Evolutionary conservation across 2,888 invertebrate species (phyloP).

Genomic region (Mythimna vitellina): DNA sequence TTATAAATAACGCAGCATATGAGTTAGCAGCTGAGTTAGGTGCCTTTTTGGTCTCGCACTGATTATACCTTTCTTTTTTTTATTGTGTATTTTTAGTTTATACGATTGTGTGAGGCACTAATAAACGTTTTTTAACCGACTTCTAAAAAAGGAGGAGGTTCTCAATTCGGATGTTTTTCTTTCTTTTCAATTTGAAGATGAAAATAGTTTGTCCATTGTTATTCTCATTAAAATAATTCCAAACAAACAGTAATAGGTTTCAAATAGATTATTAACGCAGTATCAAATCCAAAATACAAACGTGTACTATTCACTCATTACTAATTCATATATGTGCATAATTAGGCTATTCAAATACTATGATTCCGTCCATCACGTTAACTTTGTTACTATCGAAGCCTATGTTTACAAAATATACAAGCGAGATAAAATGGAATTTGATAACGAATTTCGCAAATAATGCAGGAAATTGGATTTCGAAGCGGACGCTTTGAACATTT

Average conservation of each 20-base stretch:
- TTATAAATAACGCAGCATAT: no score
- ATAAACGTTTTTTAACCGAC: no score
- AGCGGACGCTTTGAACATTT: constrained; percentile 25
- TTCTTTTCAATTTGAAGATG: no score
- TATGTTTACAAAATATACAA: constrained; percentile 30
- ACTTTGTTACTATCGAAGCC: constrained; percentile 31
- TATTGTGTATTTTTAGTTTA: no score
- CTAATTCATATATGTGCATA: constrained; percentile 60
- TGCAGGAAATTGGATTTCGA: constrained; percentile 42
- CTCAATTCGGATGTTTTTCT: no score
- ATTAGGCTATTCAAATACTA: constrained; percentile 60
- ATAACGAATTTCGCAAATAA: constrained; percentile 41
- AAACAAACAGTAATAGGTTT: constrained; percentile 12
- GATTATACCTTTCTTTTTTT: no score
- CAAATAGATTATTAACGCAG: constrained; percentile 34
- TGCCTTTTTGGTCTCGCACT: no score
- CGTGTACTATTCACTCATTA: constrained; percentile 42
- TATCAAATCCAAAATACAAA: constrained; percentile 32
- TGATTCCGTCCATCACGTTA: constrained; percentile 35
- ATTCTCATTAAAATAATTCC: background rate
- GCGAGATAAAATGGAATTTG: constrained; percentile 50
- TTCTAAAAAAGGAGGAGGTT: no score
- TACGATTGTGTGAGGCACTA: no score
- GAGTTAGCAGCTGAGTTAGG: no score
- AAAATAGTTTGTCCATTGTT: background rate